A percentile compares a stretch with the other conserved stretches of the same genome.
Evolutionary conservation across 1,140 invertebrate species (phyloP).

Genomic region (Lepidostoma basale): DNA sequence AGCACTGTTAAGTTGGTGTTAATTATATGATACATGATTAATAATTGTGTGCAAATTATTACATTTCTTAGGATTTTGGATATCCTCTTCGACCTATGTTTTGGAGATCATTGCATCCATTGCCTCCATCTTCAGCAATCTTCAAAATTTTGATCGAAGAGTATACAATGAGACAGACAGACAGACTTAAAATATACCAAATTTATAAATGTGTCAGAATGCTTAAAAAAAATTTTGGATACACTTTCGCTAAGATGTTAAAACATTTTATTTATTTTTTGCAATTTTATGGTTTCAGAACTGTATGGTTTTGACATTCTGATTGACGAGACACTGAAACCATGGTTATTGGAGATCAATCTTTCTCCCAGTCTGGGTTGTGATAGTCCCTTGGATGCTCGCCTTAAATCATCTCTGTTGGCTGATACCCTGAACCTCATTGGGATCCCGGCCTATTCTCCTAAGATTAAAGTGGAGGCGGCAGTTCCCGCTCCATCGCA

Average conservation of each 20-base stretch:
- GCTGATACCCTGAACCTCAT: conserved; percentile 89
- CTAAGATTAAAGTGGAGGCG: conserved; percentile 51
- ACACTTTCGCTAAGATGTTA: not conserved
- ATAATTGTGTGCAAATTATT: too few relatives aligned
- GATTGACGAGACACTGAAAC: conserved; percentile 88
- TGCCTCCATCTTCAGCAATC: too few relatives aligned
- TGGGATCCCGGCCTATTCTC: conserved; percentile 81
- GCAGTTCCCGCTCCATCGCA: conserved; percentile 44
- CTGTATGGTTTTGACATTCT: conserved; percentile 96
- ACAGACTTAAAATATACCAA: not conserved
- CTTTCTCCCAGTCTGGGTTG: conserved; percentile 88
- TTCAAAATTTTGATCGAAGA: too few relatives aligned
- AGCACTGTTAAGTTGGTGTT: too few relatives aligned
- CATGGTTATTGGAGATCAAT: conserved; percentile 94
- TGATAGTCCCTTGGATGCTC: conserved; percentile 89
- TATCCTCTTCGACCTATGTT: too few relatives aligned
- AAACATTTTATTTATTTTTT: not conserved
- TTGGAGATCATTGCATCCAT: too few relatives aligned
- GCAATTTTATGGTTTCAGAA: conserved; percentile 65
- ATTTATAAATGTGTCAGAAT: not conserved
- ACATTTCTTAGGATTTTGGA: too few relatives aligned
- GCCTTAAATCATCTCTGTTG: conserved; percentile 90
- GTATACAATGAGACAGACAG: too few relatives aligned
- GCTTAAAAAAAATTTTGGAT: not conserved
- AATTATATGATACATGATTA: too few relatives aligned